phyloP scores from a whole-genome alignment of 2,797 vertebrate species.

The Characodon lateralis region DNA sequence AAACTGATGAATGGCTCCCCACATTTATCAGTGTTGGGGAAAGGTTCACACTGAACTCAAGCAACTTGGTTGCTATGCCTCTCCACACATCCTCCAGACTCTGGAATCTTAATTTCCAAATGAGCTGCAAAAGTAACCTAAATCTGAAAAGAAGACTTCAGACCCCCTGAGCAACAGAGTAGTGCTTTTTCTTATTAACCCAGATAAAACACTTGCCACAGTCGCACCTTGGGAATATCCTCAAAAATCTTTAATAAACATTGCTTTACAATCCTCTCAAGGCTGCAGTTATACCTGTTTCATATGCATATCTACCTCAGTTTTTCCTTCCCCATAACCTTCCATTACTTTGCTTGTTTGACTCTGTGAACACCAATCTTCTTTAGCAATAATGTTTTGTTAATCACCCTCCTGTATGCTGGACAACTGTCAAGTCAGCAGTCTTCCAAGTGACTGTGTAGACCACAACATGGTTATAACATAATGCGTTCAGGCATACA shows the following conservation, averaged over 20 bases:
- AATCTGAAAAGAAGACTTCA: background rate
- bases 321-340: background rate
- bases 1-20: background rate
- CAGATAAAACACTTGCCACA: background rate
- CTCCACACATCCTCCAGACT: background rate
- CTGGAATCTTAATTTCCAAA: background rate
- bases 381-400: no score
- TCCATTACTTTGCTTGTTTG: background rate
- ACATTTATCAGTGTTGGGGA: background rate
- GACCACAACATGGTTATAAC: no score
- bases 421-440: no score
- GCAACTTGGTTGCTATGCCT: background rate
- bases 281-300: background rate
- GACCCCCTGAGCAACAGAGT: background rate
- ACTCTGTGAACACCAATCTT: background rate
- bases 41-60: background rate
- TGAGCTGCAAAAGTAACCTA: background rate
- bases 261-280: background rate
- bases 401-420: no score
- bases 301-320: background rate
- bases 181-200: background rate
- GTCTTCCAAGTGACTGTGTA: no score
- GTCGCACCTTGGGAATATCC: background rate
- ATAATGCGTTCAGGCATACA: no score
- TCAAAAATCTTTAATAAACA: background rate